These are phyloP conservation scores for Notechis scutatus DNA, from an alignment of 2,113 vertebrate species.

Conservation along the genomic window DNA sequence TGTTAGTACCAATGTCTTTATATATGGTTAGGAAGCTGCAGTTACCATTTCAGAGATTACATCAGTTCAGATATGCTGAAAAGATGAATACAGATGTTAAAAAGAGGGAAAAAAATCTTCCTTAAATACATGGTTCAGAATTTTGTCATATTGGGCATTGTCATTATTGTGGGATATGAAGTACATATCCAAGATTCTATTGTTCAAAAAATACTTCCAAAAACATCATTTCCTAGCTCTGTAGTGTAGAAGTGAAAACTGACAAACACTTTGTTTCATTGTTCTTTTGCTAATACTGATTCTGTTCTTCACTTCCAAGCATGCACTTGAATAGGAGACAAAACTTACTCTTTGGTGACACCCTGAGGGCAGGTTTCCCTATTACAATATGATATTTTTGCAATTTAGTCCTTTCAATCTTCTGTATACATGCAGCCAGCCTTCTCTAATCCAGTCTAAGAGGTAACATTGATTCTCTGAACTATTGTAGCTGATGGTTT, in stretches of 20 bases:
- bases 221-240: not conserved
- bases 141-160: not conserved
- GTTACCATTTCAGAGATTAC: not conserved
- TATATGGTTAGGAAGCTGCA: not conserved
- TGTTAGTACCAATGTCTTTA: not conserved
- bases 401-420: not conserved
- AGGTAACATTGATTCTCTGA: not conserved
- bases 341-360: conserved; percentile 23
- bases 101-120: not conserved
- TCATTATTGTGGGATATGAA: no score
- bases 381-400: not conserved
- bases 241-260: not conserved
- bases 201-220: not conserved
- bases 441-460: not conserved
- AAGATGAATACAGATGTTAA: not conserved
- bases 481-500: not conserved
- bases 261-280: not conserved
- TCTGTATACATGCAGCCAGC: not conserved
- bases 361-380: conserved; percentile 11
- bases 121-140: not conserved
- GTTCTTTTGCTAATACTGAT: not conserved
- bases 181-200: not conserved
- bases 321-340: not conserved
- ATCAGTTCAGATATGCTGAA: not conserved
- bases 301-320: not conserved